Evolutionary conservation across 2,113 vertebrate species (phyloP).

Genomic region (Podocnemis expansa): DNA sequence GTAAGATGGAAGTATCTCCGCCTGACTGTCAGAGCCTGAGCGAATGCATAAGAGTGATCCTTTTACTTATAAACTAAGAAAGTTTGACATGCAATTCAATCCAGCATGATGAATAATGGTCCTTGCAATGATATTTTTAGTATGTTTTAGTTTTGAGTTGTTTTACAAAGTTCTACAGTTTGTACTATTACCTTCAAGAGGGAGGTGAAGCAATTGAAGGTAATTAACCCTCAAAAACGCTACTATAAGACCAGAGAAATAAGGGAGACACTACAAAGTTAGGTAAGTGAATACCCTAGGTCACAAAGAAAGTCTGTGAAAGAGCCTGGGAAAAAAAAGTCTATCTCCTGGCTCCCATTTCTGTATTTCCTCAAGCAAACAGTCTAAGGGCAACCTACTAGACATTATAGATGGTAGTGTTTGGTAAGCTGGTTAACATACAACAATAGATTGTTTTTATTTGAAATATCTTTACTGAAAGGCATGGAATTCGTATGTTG

Average conservation of each 20-base stretch:
- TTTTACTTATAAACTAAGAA: background rate
- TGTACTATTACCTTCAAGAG: background rate
- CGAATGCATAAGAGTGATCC: background rate
- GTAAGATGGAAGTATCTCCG: background rate
- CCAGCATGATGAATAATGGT: background rate
- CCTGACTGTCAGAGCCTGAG: background rate
- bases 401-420: background rate
- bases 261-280: background rate
- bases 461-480: conserved; percentile 22
- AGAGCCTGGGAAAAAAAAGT: background rate
- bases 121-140: background rate
- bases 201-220: background rate
- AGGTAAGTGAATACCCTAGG: background rate
- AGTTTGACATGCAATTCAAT: background rate
- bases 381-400: background rate
- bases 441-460: background rate
- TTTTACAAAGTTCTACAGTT: background rate
- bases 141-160: background rate
- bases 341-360: background rate
- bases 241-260: background rate
- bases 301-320: background rate
- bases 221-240: background rate
- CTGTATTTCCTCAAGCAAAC: conserved; percentile 22
- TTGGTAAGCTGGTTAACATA: conserved; percentile 17
- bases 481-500: conserved; percentile 2